A percentile compares a stretch with the other conserved stretches of the same genome.
Conservation (phyloP, 2,888 invertebrate species). For the Euphydryas editha region DNA sequence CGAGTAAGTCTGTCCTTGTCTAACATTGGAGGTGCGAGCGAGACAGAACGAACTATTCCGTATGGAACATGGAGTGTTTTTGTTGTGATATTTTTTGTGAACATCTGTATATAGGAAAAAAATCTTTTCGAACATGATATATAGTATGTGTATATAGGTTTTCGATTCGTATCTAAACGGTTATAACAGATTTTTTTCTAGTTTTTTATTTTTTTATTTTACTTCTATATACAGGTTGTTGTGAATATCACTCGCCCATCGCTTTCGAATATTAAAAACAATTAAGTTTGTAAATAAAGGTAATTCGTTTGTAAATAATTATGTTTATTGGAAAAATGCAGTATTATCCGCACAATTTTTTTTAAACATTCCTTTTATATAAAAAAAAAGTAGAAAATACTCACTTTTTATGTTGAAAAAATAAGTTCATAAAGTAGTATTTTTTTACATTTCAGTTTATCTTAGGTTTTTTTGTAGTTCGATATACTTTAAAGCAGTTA, state of each 20-base stretch:
- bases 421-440: background rate
- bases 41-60: constrained; percentile 1
- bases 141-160: background rate
- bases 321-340: constrained; percentile 11
- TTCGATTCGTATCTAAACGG: background rate
- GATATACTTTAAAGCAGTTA: background rate
- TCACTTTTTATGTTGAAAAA: constrained; percentile 7
- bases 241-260: constrained; percentile 2
- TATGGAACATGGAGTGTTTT: background rate
- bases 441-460: background rate
- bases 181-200: background rate
- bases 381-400: constrained; percentile 10
- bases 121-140: background rate
- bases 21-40: constrained; percentile 9
- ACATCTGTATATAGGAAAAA: constrained; percentile 20
- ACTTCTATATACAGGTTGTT: constrained; percentile 1
- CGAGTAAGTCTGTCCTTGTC: constrained; percentile 22
- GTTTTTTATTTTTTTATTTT: background rate
- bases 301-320: constrained; percentile 2
- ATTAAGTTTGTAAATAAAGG: constrained; percentile 8
- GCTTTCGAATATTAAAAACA: constrained; percentile 24
- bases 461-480: background rate
- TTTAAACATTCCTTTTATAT: constrained; percentile 27
- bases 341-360: constrained; percentile 37
- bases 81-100: constrained; percentile 16